Conservation (phyloP, 2,888 invertebrate genomes). For the Schrankia costaestrigalis region DNA sequence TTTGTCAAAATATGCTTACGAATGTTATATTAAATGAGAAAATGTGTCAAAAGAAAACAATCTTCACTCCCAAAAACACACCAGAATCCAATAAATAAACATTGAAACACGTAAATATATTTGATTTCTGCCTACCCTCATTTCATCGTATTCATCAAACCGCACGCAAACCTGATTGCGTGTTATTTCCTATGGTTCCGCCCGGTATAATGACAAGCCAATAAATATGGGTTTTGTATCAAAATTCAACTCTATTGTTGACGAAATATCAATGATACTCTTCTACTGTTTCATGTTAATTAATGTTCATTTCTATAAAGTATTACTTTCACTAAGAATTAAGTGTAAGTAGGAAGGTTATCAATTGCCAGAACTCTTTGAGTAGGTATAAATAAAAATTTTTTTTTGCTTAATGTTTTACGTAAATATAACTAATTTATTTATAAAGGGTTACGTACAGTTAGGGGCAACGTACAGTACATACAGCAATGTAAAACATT, state of each 20-base stretch:
- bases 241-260: slow-evolving; percentile 5
- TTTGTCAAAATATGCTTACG: too few relatives aligned
- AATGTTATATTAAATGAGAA: too few relatives aligned
- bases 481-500: too few relatives aligned
- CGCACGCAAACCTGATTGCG: slow-evolving; percentile 28
- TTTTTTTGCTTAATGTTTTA: too few relatives aligned
- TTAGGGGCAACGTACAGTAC: too few relatives aligned
- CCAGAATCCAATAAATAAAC: slow-evolving; percentile 1
- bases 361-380: too few relatives aligned
- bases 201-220: slow-evolving; percentile 16
- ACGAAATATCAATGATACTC: background rate
- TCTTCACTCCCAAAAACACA: background rate
- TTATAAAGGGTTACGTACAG: too few relatives aligned
- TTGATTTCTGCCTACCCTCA: slow-evolving; percentile 18
- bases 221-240: slow-evolving; percentile 23
- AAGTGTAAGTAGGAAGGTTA: too few relatives aligned
- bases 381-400: too few relatives aligned
- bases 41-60: background rate
- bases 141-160: slow-evolving; percentile 28
- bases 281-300: background rate
- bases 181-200: slow-evolving; percentile 19
- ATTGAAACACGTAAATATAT: slow-evolving; percentile 14
- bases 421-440: too few relatives aligned
- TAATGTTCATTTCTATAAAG: background rate
- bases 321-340: background rate